Conservation (phyloP, 2,113 vertebrate species). For the Axis porcinus region DNA sequence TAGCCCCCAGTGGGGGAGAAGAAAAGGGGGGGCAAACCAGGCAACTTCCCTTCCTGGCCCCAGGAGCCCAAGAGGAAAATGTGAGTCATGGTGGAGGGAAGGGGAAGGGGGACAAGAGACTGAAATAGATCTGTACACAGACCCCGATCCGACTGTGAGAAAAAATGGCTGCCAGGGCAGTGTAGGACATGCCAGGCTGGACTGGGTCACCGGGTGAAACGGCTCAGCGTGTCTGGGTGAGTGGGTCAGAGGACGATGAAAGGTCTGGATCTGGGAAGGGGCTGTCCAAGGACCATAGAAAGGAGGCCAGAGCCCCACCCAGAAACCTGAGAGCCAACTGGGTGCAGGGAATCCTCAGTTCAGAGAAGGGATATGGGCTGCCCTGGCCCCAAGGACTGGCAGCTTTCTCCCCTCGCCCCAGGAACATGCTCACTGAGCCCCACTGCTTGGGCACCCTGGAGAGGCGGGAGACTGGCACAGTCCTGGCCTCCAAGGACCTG, state of each 20-base stretch:
- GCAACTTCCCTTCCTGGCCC: constrained; percentile 75
- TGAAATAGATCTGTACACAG: constrained; percentile 59
- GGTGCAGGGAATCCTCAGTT: background rate
- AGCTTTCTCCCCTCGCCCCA: background rate
- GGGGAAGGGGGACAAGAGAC: constrained; percentile 68
- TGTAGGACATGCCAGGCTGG: background rate
- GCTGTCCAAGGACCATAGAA: background rate
- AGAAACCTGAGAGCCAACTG: background rate
- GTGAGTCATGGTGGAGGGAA: constrained; percentile 74
- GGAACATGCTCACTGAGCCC: background rate
- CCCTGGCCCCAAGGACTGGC: background rate
- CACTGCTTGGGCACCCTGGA: background rate
- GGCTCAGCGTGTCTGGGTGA: background rate
- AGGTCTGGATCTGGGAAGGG: background rate
- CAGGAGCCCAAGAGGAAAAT: constrained; percentile 80
- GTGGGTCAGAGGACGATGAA: background rate
- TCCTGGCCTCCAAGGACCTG: background rate
- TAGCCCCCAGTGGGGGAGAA: constrained; percentile 69
- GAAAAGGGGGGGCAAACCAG: constrained; percentile 50
- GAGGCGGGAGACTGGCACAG: background rate
- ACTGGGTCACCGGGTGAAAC: background rate
- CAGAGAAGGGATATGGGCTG: background rate
- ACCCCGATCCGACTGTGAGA: constrained; percentile 56
- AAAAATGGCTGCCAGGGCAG: constrained; percentile 41
- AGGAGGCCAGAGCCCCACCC: background rate